Evolutionary conservation across 1,140 invertebrate species (phyloP), one percentile per base, ranked within the genome.

Genomic region (Mamestra configurata): DNA sequence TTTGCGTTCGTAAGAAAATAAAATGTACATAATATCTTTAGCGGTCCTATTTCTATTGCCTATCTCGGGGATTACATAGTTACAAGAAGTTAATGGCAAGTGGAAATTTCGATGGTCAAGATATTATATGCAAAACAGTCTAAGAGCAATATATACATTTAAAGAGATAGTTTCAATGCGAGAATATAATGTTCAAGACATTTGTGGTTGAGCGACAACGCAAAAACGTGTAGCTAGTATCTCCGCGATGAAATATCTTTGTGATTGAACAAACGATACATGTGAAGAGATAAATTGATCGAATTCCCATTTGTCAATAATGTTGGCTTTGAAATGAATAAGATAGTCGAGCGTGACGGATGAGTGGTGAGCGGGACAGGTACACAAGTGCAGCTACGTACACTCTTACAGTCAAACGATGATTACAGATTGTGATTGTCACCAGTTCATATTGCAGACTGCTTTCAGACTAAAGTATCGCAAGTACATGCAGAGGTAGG

Each of bases 141-240:
- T 70, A 46, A 43, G 66, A 70, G 40, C 66, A 70, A 46, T 70
- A 70, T 70, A 70, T 70, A 70, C 66, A 70, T 70, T 70, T 22
- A 11, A 70, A 70, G 27, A 24, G 20, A 70, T 24, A 68, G 37
- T 46, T 49, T 49, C 35, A 40, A 8, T 37, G 61, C 18, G 61
- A 66, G 35, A 66, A 66, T 40, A 37, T 37, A 53, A 24, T 66
- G 35, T 40, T 18, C 11, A 49, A 24, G 20, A 46, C 11, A 49
- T n/a, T 7, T 27, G 40, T 18, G 66, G 11, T 31, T 61, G 11
- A 70, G 20, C 66, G 18, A 49, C 37, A 43, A 46, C 35, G 27
- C 66, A 11, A 22, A n/a, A 10, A 40, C n/a, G 22, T 20, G 55
- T 31, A 1, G 1, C 8, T 4, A 10, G 2, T 13, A 13, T 6